Evolutionary conservation across 2,113 vertebrate genomes (phyloP).

Genomic region (Anoura caudifer): DNA sequence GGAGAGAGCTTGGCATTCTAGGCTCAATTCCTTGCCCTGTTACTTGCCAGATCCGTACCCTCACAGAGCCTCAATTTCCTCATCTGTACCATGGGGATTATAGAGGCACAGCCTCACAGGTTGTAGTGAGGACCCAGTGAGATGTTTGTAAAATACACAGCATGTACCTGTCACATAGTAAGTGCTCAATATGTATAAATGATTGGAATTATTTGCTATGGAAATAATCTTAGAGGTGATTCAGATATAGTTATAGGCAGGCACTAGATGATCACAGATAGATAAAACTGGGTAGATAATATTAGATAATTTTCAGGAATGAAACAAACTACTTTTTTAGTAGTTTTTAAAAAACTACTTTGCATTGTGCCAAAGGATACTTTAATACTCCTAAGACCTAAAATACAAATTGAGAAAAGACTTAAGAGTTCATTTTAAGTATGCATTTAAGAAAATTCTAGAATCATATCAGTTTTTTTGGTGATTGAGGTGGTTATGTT

Average conservation of each 20-base stretch:
- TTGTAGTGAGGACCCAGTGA: not conserved
- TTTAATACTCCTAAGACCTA: not conserved
- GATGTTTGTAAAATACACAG: not conserved
- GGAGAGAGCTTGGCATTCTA: not conserved
- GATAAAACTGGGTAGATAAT: not conserved
- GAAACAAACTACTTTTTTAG: too few relatives aligned
- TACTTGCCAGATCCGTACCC: not conserved
- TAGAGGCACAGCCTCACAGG: not conserved
- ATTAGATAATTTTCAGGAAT: not conserved
- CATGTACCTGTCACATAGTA: not conserved
- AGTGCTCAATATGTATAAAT: not conserved
- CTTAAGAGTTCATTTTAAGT: not conserved
- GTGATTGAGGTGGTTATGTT: not conserved
- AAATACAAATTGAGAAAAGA: not conserved
- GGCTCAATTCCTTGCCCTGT: not conserved
- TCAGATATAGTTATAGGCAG: not conserved
- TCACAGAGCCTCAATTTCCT: not conserved
- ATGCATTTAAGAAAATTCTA: not conserved
- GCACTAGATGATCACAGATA: not conserved
- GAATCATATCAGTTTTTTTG: conserved; percentile 11
- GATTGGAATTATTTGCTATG: not conserved
- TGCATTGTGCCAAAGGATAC: not conserved
- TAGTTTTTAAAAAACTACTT: not conserved
- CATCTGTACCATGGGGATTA: not conserved
- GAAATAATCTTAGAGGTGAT: conserved; percentile 33